A percentile compares a stretch with the other conserved stretches of the same genome.
Evolutionary conservation across 2,113 vertebrate genomes (phyloP).

Genomic region (Pteropus alecto): DNA sequence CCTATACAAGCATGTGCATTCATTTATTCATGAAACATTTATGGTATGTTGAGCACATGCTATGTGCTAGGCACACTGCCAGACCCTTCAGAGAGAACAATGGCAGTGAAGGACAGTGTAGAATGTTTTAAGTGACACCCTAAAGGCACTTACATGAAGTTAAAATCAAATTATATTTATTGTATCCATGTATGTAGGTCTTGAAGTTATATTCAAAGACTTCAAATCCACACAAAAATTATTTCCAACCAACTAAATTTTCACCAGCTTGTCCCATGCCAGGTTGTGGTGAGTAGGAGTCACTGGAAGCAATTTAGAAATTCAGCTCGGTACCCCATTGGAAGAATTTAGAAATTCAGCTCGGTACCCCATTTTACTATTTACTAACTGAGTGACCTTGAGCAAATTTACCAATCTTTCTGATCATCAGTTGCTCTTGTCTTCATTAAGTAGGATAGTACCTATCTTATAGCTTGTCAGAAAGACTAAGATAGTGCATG

Average conservation of each 20-base stretch:
- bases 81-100: neutral
- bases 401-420: neutral
- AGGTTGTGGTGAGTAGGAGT: neutral
- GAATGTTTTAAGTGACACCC: neutral
- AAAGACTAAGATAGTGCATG: neutral
- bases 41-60: neutral
- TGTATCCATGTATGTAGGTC: neutral
- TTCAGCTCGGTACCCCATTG: neutral
- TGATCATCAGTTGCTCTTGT: neutral
- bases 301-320: neutral
- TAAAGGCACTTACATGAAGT: no score
- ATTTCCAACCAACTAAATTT: neutral
- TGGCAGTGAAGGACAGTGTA: neutral
- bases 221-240: neutral
- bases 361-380: neutral
- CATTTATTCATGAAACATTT: neutral
- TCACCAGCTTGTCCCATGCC: neutral
- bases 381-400: neutral
- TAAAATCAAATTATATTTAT: neutral
- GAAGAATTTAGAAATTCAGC: neutral
- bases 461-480: neutral
- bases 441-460: neutral
- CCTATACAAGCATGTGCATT: neutral
- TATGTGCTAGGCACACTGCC: neutral
- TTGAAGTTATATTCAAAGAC: neutral